phyloP scores from a whole-genome alignment of 1,140 invertebrate species.

The Dryas iulia region DNA sequence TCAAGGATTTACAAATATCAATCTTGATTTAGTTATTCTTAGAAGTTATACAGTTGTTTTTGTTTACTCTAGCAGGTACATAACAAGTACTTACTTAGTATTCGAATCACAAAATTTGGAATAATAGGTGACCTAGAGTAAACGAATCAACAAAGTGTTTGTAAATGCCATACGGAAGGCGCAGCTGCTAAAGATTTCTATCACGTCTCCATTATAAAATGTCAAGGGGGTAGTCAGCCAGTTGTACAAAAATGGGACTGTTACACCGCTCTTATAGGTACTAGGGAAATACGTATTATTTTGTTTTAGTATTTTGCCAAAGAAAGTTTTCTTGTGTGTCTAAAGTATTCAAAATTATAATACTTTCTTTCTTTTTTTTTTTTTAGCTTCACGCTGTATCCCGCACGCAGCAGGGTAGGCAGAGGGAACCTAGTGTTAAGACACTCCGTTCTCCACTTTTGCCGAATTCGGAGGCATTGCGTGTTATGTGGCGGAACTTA shows the following conservation, averaged over 20 bases:
- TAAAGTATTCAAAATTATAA: too few species aligned
- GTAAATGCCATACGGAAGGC: not conserved
- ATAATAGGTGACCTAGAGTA: conserved; percentile 32
- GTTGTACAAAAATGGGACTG: not conserved
- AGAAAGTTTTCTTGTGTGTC: not conserved
- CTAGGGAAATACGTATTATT: not conserved
- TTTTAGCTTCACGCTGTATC: too few species aligned
- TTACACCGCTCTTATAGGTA: not conserved
- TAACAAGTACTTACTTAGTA: conserved; percentile 28
- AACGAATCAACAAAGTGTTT: not conserved
- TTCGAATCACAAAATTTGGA: conserved; percentile 30
- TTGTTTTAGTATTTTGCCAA: not conserved
- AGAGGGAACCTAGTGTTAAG: too few species aligned
- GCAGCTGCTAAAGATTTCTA: not conserved
- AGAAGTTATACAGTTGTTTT: too few species aligned
- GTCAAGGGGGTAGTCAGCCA: conserved; percentile 13
- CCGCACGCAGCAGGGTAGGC: too few species aligned
- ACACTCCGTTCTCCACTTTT: too few species aligned
- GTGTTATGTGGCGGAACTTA: too few species aligned
- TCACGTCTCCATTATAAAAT: conserved; percentile 35
- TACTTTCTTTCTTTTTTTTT: too few species aligned
- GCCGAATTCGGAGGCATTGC: too few species aligned
- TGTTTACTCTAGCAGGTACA: conserved; percentile 5
- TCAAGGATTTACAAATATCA: not conserved
- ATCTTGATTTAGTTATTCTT: too few species aligned